phyloP scores from a whole-genome alignment of 2,888 invertebrate genomes.

The Philhelius pedissequus region DNA sequence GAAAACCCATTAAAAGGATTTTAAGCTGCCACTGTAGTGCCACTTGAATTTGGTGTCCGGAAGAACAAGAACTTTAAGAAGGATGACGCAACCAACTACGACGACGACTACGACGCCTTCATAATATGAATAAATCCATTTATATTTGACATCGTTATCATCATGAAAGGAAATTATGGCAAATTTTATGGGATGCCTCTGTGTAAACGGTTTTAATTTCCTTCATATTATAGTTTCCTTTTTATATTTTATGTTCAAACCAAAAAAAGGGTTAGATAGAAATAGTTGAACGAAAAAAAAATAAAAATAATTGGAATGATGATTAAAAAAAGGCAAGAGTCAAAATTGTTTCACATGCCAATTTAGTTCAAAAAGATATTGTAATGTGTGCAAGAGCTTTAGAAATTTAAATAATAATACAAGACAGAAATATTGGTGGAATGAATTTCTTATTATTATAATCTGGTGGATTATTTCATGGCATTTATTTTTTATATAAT shows the following conservation, averaged over 20 bases:
- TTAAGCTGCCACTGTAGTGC: not conserved
- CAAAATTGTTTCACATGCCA: not conserved
- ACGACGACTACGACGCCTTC: not conserved
- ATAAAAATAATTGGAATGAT: not conserved
- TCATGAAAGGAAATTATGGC: constrained; percentile 53
- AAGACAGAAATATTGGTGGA: no score
- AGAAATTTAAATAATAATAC: no score
- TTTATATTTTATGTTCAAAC: not conserved
- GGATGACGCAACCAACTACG: not conserved
- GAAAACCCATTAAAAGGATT: constrained; percentile 12
- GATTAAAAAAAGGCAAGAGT: not conserved
- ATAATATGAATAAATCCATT: constrained; percentile 50
- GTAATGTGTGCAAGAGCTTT: no score
- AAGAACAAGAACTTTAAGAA: not conserved
- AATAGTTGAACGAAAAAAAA: not conserved
- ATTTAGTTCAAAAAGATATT: not conserved
- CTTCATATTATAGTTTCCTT: constrained; percentile 23
- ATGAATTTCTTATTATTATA: no score
- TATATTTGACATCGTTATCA: constrained; percentile 53
- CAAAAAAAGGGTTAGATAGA: not conserved
- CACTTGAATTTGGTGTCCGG: not conserved
- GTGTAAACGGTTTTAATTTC: constrained; percentile 62
- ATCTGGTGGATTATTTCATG: no score
- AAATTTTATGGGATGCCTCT: constrained; percentile 49
- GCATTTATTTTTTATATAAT: no score